Conservation (phyloP, 1,140 invertebrate species). For the Atta colombica region DNA sequence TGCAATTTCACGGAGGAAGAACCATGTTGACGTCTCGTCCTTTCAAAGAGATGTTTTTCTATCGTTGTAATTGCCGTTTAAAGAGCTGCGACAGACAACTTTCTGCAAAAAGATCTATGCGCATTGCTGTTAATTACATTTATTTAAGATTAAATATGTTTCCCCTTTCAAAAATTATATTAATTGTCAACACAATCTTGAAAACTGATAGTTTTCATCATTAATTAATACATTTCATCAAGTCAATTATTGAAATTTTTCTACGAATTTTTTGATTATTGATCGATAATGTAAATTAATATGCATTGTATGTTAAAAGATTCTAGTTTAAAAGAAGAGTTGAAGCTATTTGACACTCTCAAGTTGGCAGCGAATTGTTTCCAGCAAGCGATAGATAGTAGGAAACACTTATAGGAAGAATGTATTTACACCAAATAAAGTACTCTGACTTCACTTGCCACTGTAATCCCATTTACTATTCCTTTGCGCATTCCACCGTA, state of each 20-base stretch:
- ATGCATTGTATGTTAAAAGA: background rate
- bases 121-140: slow-evolving; percentile 17
- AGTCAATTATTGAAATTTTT: background rate
- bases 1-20: slow-evolving; percentile 31
- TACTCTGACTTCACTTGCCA: slow-evolving; percentile 23
- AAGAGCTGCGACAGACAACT: background rate
- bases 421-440: slow-evolving; percentile 47
- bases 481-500: slow-evolving; percentile 40
- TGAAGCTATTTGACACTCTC: background rate
- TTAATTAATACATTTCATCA: background rate
- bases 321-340: background rate
- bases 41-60: slow-evolving; percentile 52
- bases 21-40: slow-evolving; percentile 18
- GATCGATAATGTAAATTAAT: background rate
- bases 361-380: background rate
- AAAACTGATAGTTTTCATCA: background rate
- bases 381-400: background rate
- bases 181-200: background rate
- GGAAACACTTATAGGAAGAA: slow-evolving; percentile 24
- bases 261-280: background rate
- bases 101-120: slow-evolving; percentile 18
- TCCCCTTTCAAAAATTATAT: background rate
- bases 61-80: slow-evolving; percentile 34
- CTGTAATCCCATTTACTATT: slow-evolving; percentile 44
- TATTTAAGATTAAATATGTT: slow-evolving; percentile 24